Base-by-base conservation (phyloP, 2,888 invertebrate genomes). In the Drosophila nr. perissopoda region DNA sequence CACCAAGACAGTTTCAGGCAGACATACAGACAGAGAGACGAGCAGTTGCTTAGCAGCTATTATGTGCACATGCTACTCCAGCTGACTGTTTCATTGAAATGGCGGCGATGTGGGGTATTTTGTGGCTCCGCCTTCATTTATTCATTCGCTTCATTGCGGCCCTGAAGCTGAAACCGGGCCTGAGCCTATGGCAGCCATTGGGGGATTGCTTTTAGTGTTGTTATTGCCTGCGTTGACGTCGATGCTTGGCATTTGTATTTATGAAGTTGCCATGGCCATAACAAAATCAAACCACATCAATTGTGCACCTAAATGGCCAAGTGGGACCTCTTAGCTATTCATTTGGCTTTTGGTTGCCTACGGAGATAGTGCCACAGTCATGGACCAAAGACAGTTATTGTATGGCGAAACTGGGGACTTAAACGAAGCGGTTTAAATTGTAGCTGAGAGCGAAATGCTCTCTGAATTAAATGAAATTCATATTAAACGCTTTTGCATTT, bases 231-330 rank as follows among this genome's bases (percentile, higher is more conserved):
- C 74, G 64, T 62, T 64, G 62, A 58, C 62, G 62, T 63, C 63
- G 62, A 54, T 74, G 74, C 69, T 76, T 74, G 83, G 79, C 80
- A 84, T 73, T 77, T 85, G 86, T 82, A 79, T 81, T 77, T 85
- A 75, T 89, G 81, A 77, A 68, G 89, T 82, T 76, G 86, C 85
- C 85, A 89, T 83, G 83, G 73, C 87, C 78, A 80, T 78, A 87
- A 88, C 81, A 78, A 83, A 89, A 91, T 89, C 91, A 91, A 91
- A 91, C 87, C 90, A 81, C 82, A 89, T 87, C 91, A 88, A 91
- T 91, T 87, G 87, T 89, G 82, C 81, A 77, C 76, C 83, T 86
- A 90, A 91, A 89, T 82, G 85, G 89, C 79, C 90, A 91, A 91
- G 78, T 87, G 91, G 88, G 88, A 91, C 81, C 87, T 82, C 82